Evolutionary conservation across 2,888 invertebrate genomes (phyloP).

Genomic region (Neria commutata): DNA sequence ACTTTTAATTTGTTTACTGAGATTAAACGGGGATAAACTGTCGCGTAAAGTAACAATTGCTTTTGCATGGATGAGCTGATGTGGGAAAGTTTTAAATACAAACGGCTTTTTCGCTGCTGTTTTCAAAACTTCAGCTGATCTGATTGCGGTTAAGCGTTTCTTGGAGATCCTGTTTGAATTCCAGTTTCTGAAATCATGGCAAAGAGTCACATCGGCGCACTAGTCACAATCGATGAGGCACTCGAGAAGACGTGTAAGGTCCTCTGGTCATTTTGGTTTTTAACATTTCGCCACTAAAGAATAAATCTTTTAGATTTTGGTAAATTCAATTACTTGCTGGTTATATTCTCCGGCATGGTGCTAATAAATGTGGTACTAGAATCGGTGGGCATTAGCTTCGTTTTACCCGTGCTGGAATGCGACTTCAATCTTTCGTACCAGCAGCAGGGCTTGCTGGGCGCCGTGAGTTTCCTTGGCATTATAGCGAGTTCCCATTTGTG

Average conservation of each 20-base stretch:
- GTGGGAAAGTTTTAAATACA: too few species aligned
- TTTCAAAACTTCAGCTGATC: too few species aligned
- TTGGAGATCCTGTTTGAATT: too few species aligned
- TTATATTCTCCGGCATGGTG: constrained; percentile 64
- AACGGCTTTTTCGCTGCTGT: too few species aligned
- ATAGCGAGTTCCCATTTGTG: constrained; percentile 65
- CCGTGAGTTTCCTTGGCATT: constrained; percentile 61
- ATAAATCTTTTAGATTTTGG: constrained; percentile 60
- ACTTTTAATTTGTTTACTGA: too few species aligned
- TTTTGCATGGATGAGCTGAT: too few species aligned
- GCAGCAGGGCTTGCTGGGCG: constrained; percentile 60
- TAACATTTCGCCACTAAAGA: background rate
- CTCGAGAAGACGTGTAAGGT: constrained; percentile 27
- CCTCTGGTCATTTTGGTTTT: too few species aligned
- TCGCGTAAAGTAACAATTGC: too few species aligned
- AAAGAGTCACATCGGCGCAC: background rate
- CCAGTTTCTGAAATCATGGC: background rate
- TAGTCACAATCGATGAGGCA: constrained; percentile 28
- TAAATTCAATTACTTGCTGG: constrained; percentile 63
- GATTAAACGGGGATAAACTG: too few species aligned
- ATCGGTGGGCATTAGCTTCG: constrained; percentile 64
- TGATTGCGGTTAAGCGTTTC: too few species aligned
- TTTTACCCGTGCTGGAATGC: constrained; percentile 64
- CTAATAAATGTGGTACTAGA: constrained; percentile 62
- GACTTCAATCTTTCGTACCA: constrained; percentile 60